phyloP scores from a whole-genome alignment of 2,888 invertebrate species.

The Tetanocera ferruginea region DNA sequence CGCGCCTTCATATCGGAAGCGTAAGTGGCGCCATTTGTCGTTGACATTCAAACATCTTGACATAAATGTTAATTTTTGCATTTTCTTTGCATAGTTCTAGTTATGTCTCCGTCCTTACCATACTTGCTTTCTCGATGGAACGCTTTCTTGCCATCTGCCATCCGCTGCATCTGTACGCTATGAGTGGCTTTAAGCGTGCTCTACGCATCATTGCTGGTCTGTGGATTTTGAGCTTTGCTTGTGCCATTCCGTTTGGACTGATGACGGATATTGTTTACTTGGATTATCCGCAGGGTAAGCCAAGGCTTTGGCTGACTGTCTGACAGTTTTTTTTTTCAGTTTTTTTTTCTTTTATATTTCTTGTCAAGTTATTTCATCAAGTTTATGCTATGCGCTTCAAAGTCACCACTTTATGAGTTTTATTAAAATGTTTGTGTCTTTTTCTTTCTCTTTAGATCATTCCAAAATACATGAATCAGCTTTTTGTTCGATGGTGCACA shows the following conservation, averaged over 20 bases:
- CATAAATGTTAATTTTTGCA: background rate
- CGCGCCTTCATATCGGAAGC: constrained; percentile 87
- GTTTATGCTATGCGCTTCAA: background rate
- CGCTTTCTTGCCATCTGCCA: constrained; percentile 93
- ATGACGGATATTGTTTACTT: constrained; percentile 83
- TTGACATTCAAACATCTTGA: background rate
- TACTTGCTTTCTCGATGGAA: constrained; percentile 92
- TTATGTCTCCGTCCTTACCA: constrained; percentile 91
- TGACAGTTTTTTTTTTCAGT: too few relatives aligned
- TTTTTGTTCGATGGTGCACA: constrained; percentile 81
- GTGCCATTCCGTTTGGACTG: constrained; percentile 83
- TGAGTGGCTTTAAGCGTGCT: constrained; percentile 87
- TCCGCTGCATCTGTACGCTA: constrained; percentile 84
- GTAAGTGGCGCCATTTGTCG: constrained; percentile 73
- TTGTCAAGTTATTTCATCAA: background rate
- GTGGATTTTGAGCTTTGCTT: constrained; percentile 82
- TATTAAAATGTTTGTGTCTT: background rate
- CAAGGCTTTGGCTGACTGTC: background rate
- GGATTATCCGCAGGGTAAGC: constrained; percentile 78
- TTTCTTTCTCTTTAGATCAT: constrained; percentile 64
- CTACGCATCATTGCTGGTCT: constrained; percentile 81
- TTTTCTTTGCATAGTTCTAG: constrained; percentile 76
- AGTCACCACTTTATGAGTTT: background rate
- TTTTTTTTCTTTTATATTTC: background rate
- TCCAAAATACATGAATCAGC: constrained; percentile 79